phyloP scores from a whole-genome alignment of 2,888 invertebrate species.

The Ptilodon capucinus region DNA sequence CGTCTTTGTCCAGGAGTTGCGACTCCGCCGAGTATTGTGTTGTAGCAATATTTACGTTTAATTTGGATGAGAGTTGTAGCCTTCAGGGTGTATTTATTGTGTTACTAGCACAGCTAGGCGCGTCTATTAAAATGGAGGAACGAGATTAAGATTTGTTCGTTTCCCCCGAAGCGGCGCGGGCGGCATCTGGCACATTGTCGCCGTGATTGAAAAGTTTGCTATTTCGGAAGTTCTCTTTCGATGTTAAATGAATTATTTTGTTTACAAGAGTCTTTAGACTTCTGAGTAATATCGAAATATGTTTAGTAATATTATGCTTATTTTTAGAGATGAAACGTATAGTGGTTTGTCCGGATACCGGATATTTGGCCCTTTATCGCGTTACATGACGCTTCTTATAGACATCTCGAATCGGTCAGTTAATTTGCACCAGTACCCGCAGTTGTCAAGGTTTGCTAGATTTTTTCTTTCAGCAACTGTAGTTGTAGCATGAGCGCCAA shows the following conservation, averaged over 20 bases:
- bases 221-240: not conserved
- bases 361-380: too few species aligned
- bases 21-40: not conserved
- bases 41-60: conserved; percentile 1
- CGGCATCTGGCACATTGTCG: not conserved
- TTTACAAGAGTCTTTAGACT: not conserved
- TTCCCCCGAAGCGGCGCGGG: not conserved
- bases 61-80: not conserved
- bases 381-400: too few species aligned
- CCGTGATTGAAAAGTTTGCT: not conserved
- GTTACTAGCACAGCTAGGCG: not conserved
- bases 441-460: too few species aligned
- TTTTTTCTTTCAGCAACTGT: too few species aligned
- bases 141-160: not conserved
- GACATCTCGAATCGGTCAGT: too few species aligned
- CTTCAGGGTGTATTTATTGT: not conserved
- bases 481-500: too few species aligned
- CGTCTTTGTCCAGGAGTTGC: conserved; percentile 6
- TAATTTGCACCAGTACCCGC: too few species aligned
- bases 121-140: not conserved
- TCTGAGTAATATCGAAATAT: not conserved
- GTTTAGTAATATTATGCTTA: not conserved
- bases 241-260: not conserved
- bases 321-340: too few species aligned
- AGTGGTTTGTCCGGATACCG: too few species aligned